phyloP scores from a whole-genome alignment of 1,140 invertebrate species.

The Cheumatopsyche charites region DNA sequence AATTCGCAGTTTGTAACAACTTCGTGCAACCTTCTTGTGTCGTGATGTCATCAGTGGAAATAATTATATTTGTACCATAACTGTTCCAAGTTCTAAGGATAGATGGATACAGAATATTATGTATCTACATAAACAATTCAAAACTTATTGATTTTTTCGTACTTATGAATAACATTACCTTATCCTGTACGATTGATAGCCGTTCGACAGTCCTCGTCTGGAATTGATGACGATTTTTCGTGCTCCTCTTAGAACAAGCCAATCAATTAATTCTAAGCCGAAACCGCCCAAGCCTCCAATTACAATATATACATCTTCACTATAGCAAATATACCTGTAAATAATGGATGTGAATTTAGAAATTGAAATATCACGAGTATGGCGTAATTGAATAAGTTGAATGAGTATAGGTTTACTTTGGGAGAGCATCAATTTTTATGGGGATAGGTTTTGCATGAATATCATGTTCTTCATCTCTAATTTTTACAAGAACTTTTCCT shows the following conservation, averaged over 20 bases:
- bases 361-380: no score
- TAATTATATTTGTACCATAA: conserved; percentile 66
- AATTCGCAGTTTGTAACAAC: conserved; percentile 67
- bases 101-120: conserved; percentile 4
- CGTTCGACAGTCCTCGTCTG: conserved; percentile 75
- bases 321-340: conserved; percentile 55
- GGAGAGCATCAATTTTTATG: conserved; percentile 58
- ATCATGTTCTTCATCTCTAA: conserved; percentile 63
- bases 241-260: conserved; percentile 82
- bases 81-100: conserved; percentile 70
- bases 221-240: conserved; percentile 81
- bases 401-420: conserved; percentile 51
- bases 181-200: conserved; percentile 76
- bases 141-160: conserved; percentile 3
- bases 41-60: conserved; percentile 70
- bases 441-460: conserved; percentile 50
- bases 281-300: conserved; percentile 87
- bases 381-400: no score
- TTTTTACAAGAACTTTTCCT: conserved; percentile 82
- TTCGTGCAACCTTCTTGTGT: conserved; percentile 65
- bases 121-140: background rate
- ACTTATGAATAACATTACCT: conserved; percentile 52
- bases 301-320: conserved; percentile 63
- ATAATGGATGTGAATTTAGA: background rate
- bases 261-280: conserved; percentile 88